Percentiles rank a stretch among this genome's conserved stretches.
These are phyloP conservation scores for Drosophila paulistorum DNA, from an alignment of 1,140 invertebrate species.

Conservation along the genomic window DNA sequence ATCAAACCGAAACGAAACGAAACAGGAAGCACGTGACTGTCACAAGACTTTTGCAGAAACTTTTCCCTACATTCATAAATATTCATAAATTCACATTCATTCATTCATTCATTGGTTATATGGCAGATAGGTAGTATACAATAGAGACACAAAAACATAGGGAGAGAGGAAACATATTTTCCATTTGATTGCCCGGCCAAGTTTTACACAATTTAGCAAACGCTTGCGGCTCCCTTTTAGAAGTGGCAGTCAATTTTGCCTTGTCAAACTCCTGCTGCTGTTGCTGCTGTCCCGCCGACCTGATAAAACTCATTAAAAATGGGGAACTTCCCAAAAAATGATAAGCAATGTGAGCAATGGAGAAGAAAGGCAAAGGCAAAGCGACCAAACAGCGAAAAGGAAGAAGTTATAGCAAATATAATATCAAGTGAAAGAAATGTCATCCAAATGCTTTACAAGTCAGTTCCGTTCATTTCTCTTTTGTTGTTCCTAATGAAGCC, in stretches of 20 bases:
- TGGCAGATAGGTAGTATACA: not conserved
- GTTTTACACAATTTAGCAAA: constrained; percentile 28
- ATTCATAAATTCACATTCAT: constrained; percentile 67
- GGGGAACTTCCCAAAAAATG: constrained; percentile 48
- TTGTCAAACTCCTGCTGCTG: constrained; percentile 36
- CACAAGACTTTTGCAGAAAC: constrained; percentile 33
- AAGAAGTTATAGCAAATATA: constrained; percentile 31
- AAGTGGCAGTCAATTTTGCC: constrained; percentile 69
- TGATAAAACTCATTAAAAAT: constrained; percentile 79
- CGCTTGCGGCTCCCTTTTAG: constrained; percentile 48
- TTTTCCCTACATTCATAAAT: constrained; percentile 78
- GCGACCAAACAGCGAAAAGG: constrained; percentile 1
- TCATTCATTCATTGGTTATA: constrained; percentile 10
- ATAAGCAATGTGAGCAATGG: constrained; percentile 7
- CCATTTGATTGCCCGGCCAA: constrained; percentile 74
- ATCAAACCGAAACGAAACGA: not conserved
- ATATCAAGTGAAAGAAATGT: constrained; percentile 47
- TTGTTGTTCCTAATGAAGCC: constrained; percentile 61
- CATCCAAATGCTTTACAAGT: constrained; percentile 73
- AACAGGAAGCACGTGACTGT: constrained; percentile 50
- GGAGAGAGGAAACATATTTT: constrained; percentile 65
- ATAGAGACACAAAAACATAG: not conserved
- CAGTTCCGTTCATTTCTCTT: constrained; percentile 53
- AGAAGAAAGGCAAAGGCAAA: not conserved
- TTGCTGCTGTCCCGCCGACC: constrained; percentile 34